Evolutionary conservation across 1,140 invertebrate genomes (phyloP).

Genomic region (Drosophila mojavensis): DNA sequence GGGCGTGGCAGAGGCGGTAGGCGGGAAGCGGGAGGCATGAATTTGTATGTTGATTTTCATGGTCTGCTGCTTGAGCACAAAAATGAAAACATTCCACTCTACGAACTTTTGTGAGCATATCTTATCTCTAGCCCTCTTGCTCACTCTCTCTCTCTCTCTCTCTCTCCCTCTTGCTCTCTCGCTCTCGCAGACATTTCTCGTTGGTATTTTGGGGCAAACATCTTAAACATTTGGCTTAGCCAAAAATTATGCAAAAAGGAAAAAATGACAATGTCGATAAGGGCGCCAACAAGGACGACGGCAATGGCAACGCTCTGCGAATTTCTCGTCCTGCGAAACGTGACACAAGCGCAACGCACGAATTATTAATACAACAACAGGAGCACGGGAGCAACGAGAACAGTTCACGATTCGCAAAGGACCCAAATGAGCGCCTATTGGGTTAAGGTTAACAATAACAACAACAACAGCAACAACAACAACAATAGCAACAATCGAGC

Average conservation of each 20-base stretch:
- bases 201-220: conserved; percentile 28
- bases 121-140: too few species aligned
- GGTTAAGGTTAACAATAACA: too few species aligned
- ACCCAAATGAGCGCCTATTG: conserved; percentile 69
- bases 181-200: conserved; percentile 11
- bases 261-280: conserved; percentile 59
- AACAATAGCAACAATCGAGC: conserved; percentile 34
- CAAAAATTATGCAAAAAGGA: conserved; percentile 58
- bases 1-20: conserved; percentile 6
- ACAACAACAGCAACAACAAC: conserved; percentile 49
- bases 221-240: conserved; percentile 37
- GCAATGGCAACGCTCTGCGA: conserved; percentile 56
- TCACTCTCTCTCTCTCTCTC: too few species aligned
- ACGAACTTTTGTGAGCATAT: conserved; percentile 54
- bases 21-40: conserved; percentile 16
- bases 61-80: conserved; percentile 74
- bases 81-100: conserved; percentile 74
- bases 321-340: conserved; percentile 66
- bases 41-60: conserved; percentile 76
- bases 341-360: conserved; percentile 75
- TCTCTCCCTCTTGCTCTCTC: not conserved
- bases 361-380: conserved; percentile 71
- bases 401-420: conserved; percentile 10
- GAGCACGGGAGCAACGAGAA: conserved; percentile 2
- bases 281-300: conserved; percentile 43